phyloP scores from a whole-genome alignment of 2,797 vertebrate species.

The Danio albolineatus region DNA sequence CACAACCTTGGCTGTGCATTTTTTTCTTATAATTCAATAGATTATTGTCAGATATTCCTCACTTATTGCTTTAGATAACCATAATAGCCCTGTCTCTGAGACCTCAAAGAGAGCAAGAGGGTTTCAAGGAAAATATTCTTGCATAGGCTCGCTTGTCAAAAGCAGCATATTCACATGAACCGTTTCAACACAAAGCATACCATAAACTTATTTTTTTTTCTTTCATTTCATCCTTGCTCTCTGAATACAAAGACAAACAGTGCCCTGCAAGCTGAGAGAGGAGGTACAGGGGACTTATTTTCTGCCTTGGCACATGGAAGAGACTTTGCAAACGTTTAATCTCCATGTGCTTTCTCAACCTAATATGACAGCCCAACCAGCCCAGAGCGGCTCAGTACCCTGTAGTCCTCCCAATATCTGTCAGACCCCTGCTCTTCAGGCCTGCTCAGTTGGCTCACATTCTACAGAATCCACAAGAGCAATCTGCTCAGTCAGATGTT shows the following conservation, averaged over 20 bases:
- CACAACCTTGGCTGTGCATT: no score
- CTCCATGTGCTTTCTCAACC: constrained; percentile 71
- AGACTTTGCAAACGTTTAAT: constrained; percentile 59
- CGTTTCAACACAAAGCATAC: background rate
- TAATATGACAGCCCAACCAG: constrained; percentile 76
- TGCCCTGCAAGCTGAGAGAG: background rate
- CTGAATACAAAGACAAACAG: constrained; percentile 1
- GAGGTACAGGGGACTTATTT: constrained; percentile 1
- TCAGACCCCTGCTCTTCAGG: constrained; percentile 67
- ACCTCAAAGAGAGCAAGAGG: background rate
- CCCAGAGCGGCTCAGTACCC: constrained; percentile 68
- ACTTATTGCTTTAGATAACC: no score
- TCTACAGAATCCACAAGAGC: constrained; percentile 69
- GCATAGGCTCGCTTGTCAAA: background rate
- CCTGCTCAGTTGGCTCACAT: constrained; percentile 61
- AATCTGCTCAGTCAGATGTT: constrained; percentile 80
- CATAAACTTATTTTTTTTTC: background rate
- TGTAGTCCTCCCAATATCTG: constrained; percentile 62
- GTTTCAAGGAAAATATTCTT: background rate
- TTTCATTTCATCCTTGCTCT: background rate
- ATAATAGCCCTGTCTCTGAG: background rate
- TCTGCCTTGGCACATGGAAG: constrained; percentile 12
- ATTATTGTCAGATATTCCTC: no score
- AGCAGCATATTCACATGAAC: background rate
- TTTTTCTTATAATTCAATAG: no score